phyloP scores from a whole-genome alignment of 1,140 invertebrate species.

The Bradynema listronoti region DNA sequence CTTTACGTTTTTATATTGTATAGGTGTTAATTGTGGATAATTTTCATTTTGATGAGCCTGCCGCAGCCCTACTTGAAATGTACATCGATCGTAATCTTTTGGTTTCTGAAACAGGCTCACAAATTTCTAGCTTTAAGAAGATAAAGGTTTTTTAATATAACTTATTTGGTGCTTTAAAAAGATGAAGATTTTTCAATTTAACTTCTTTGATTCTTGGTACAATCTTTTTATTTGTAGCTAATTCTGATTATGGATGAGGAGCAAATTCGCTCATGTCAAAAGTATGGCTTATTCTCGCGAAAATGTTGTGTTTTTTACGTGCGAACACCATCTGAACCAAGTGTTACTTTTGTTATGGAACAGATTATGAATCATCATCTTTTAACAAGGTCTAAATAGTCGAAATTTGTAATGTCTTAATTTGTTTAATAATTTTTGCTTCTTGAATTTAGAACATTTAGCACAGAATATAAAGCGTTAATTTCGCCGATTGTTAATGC shows the following conservation, averaged over 20 bases:
- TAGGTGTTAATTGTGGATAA: slow-evolving; percentile 25
- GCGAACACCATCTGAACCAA: neutral
- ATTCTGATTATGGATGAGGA: slow-evolving; percentile 28
- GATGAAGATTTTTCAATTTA: neutral
- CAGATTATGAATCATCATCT: slow-evolving; percentile 29
- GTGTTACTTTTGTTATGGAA: slow-evolving; percentile 20
- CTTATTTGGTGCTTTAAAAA: neutral
- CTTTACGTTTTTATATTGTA: slow-evolving; percentile 19
- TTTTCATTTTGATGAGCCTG: slow-evolving; percentile 21
- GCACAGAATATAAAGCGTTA: slow-evolving; percentile 23
- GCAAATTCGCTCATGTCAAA: slow-evolving; percentile 14
- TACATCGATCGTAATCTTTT: slow-evolving; percentile 26
- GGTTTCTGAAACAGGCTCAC: neutral
- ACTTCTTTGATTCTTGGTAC: neutral
- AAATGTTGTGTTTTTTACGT: slow-evolving; percentile 25
- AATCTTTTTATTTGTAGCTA: slow-evolving; percentile 26
- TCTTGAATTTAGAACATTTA: slow-evolving; percentile 24
- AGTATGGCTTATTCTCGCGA: slow-evolving; percentile 17
- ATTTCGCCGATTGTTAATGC: slow-evolving; percentile 20
- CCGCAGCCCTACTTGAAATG: slow-evolving; percentile 19
- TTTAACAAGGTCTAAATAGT: slow-evolving; percentile 1
- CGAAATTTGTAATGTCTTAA: neutral
- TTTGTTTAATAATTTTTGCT: neutral
- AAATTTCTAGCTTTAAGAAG: neutral
- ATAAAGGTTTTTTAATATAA: neutral